phyloP scores from a whole-genome alignment of 2,113 vertebrate genomes.

The Dipodomys merriami region DNA sequence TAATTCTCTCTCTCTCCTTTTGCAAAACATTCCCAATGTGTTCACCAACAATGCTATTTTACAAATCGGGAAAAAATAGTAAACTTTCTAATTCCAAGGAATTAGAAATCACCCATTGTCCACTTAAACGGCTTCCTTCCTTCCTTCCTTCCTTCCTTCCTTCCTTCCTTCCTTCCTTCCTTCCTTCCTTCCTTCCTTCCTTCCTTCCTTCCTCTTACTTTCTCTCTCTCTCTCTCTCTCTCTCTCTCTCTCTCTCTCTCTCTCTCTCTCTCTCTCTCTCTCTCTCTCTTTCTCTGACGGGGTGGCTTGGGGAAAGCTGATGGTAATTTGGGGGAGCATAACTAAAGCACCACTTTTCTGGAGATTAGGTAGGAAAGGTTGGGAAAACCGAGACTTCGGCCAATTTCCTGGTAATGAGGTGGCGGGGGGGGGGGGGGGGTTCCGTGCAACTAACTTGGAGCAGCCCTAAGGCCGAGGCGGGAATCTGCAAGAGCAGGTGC shows the following conservation, averaged over 20 bases:
- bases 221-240: too few species aligned
- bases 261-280: too few species aligned
- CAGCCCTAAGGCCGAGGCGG: neutral
- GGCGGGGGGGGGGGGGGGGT: too few species aligned
- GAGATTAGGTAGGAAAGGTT: neutral
- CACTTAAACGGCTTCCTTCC: neutral
- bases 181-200: too few species aligned
- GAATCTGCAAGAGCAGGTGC: neutral
- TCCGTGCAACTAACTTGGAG: neutral
- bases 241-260: neutral
- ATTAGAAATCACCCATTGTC: neutral
- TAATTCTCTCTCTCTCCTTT: too few species aligned
- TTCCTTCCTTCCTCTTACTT: too few species aligned
- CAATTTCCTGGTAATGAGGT: neutral
- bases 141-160: too few species aligned
- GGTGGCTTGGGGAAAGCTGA: too few species aligned
- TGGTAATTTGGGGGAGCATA: too few species aligned
- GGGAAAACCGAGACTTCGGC: neutral
- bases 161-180: too few species aligned
- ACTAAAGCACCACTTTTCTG: too few species aligned
- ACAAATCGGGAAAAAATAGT: slow-evolving; percentile 36
- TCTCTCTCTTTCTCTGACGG: neutral
- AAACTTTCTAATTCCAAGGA: slow-evolving; percentile 63
- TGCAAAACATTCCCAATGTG: neutral
- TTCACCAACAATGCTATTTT: neutral